A percentile compares a stretch with the other conserved stretches of the same genome.
phyloP scores from a whole-genome alignment of 1,140 invertebrate genomes.

The Drosophila serrata region DNA sequence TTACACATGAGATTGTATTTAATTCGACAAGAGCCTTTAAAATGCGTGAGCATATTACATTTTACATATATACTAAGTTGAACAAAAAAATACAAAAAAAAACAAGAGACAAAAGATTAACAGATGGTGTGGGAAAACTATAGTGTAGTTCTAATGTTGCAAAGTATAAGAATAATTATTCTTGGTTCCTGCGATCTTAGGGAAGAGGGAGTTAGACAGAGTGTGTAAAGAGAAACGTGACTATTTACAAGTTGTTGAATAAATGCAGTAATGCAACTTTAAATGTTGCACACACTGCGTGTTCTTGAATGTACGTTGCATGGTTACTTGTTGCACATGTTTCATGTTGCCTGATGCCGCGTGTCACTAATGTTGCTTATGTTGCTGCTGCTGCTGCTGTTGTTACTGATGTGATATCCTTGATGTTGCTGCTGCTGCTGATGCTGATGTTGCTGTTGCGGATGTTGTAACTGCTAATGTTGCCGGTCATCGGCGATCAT shows the following conservation, averaged over 20 bases:
- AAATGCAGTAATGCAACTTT: constrained; percentile 8
- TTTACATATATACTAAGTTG: constrained; percentile 40
- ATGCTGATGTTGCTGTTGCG: constrained; percentile 21
- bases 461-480: constrained; percentile 30
- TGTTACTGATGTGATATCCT: constrained; percentile 40
- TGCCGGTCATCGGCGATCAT: constrained; percentile 73
- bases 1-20: constrained; percentile 45
- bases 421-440: constrained; percentile 23
- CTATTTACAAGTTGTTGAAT: constrained; percentile 31
- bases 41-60: constrained; percentile 47
- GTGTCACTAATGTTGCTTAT: constrained; percentile 1
- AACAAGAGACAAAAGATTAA: constrained; percentile 3
- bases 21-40: constrained; percentile 34
- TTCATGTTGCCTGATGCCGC: constrained; percentile 9
- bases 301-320: constrained; percentile 14
- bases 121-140: constrained; percentile 2
- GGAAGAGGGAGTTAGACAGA: not conserved
- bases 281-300: not conserved
- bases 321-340: not conserved
- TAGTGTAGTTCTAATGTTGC: not conserved
- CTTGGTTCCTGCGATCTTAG: not conserved
- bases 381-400: constrained; percentile 33
- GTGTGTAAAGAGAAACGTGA: constrained; percentile 18
- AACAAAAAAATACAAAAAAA: constrained; percentile 37
- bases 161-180: constrained; percentile 1